Evolutionary conservation across 1,140 invertebrate species (phyloP), one percentile per base, ranked within the genome.

Genomic region (Eciton burchellii): DNA sequence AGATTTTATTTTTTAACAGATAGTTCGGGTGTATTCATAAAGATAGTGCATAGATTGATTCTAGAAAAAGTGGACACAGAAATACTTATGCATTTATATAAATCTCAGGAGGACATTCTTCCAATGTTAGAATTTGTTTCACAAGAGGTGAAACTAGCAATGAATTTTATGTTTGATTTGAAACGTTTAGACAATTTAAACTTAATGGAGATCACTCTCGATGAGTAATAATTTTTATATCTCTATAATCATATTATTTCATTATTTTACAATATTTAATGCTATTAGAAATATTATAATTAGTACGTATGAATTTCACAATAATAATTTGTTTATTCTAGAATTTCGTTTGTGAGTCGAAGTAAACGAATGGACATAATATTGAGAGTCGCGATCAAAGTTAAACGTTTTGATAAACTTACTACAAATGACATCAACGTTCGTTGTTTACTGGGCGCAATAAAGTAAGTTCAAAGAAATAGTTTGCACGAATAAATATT

Each of bases 81-180:
- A 35, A n/a, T 65, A 24, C 63, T 90, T 29, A 14, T 52, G n/a
- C 1, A 73, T 19, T 35, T 57, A 3, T 90, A 84, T 72, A 84
- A 45, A 83, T 84, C 47, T 62, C 74, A 72, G 52, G 57, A 91
- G 19, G 88, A 91, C 49, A 66, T 92, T 73, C 66, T 88, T 19
- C 82, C 62, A 24, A 65, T 92, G 62, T 63, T 92, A 62, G 77
- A 91, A 43, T 71, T 65, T 14, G 65, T 92, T 65, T 83, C 91
- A 26, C 59, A 82, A 21, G 84, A 91, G 81, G 88, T 92, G 0
- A 90, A 89, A 74, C 45, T 91, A 35, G 81, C 63, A 8, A 89
- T 92, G 84, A 72, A 92, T 73, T 91, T 92, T 43, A 91, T 90
- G 87, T 91, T 88, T 14, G 90, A 91, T 1, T 29, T 92, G 26